A percentile compares a stretch with the other conserved stretches of the same genome.
These are phyloP conservation scores for Sceloporus tristichus DNA, from an alignment of 2,113 vertebrate species.

Conservation along the genomic window DNA sequence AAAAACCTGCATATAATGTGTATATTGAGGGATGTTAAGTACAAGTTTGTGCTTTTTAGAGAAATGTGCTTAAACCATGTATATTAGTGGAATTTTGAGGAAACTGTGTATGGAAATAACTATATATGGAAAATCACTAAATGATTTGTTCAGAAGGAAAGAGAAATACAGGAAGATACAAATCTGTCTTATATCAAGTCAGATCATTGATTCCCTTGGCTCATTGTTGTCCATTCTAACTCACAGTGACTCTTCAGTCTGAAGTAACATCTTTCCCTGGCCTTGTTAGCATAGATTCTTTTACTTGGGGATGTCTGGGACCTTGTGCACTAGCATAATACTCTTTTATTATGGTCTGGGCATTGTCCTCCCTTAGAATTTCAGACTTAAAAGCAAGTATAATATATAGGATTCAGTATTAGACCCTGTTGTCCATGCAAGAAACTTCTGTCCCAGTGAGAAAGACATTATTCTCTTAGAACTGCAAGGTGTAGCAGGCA, in stretches of 20 bases:
- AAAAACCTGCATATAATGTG: not conserved
- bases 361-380: not conserved
- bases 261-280: not conserved
- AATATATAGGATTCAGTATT: not conserved
- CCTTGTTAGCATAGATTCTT: not conserved
- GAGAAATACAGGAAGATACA: not conserved
- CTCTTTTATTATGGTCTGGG: too few relatives aligned
- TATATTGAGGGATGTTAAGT: not conserved
- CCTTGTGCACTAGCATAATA: not conserved
- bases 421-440: constrained; percentile 45
- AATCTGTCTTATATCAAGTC: not conserved
- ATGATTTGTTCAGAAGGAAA: too few relatives aligned
- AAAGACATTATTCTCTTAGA: constrained; percentile 55
- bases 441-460: constrained; percentile 47
- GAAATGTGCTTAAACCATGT: not conserved
- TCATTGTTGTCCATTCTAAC: not conserved
- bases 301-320: not conserved
- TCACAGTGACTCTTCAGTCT: not conserved
- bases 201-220: not conserved
- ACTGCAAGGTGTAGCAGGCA: not conserved
- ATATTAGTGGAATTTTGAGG: too few relatives aligned
- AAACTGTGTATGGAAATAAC: too few relatives aligned
- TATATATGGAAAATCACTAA: too few relatives aligned
- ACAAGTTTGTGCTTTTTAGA: not conserved
- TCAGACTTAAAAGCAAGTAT: too few relatives aligned